phyloP scores from a whole-genome alignment of 1,140 invertebrate species.

The Eufriesea mexicana region DNA sequence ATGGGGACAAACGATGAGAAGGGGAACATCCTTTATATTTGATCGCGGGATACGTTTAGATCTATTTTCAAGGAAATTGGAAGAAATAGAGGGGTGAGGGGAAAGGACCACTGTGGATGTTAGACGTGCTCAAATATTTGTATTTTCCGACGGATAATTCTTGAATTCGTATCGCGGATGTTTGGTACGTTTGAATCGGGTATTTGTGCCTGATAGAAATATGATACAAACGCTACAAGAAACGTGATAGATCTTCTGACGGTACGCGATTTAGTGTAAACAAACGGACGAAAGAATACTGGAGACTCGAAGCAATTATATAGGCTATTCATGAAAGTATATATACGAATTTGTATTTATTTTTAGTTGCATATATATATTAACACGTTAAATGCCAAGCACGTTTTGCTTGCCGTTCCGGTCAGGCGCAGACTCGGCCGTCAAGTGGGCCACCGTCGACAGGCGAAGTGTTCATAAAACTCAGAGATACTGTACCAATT shows the following conservation, averaged over 20 bases:
- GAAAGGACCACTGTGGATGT: background rate
- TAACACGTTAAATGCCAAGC: too few species aligned
- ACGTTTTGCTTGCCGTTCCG: too few species aligned
- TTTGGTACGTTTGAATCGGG: background rate
- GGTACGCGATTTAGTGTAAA: background rate
- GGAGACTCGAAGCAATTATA: background rate
- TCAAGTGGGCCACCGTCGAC: too few species aligned
- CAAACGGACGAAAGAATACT: background rate
- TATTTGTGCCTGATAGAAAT: background rate
- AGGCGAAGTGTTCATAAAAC: too few species aligned
- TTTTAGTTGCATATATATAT: too few species aligned
- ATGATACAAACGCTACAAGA: background rate
- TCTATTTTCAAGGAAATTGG: conserved; percentile 31
- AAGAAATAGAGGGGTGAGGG: background rate
- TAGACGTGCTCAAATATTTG: conserved; percentile 39
- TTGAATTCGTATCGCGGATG: background rate
- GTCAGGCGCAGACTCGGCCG: too few species aligned
- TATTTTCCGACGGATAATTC: conserved; percentile 21
- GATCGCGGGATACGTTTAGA: conserved; percentile 43
- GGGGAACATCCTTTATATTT: conserved; percentile 37
- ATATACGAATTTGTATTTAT: too few species aligned
- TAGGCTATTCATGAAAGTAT: too few species aligned
- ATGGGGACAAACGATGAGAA: conserved; percentile 18
- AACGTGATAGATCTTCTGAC: background rate
- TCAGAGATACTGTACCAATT: too few species aligned